A percentile compares a stretch with the other conserved stretches of the same genome.
Conservation (phyloP, 2,113 vertebrate genomes). For the Suncus etruscus region DNA sequence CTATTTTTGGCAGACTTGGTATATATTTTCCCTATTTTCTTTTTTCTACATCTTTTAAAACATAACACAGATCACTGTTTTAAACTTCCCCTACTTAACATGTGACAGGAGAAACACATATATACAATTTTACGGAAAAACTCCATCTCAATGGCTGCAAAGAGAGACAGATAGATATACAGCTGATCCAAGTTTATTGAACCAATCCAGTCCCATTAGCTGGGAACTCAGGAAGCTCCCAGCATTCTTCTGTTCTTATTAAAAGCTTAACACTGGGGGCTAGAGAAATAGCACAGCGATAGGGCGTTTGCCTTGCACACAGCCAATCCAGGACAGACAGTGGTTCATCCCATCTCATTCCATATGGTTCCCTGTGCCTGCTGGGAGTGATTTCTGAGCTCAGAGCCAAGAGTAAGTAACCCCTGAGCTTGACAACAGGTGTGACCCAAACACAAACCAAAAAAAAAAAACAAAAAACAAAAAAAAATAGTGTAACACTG, state of each 20-base stretch:
- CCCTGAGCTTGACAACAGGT: no score
- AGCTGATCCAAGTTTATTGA: neutral
- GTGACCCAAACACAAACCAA: no score
- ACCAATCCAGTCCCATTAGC: neutral
- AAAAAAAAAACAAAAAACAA: no score
- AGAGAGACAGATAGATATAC: neutral
- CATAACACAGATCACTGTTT: neutral
- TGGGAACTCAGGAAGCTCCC: neutral
- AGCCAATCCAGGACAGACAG: no score
- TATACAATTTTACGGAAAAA: neutral
- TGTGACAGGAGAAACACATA: neutral
- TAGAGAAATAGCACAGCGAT: no score
- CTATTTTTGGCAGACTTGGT: no score
- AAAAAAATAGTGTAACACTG: no score
- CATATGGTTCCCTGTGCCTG: no score
- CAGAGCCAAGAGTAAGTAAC: no score
- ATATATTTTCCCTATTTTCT: neutral
- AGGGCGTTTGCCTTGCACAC: no score
- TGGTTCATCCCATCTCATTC: no score
- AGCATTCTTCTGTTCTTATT: neutral
- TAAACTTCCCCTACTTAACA: neutral
- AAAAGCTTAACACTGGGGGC: neutral
- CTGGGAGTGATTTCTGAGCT: no score
- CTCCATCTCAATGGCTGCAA: neutral
- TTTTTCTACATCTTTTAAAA: slow-evolving; percentile 21